Percentiles rank a stretch among this genome's conserved stretches.
phyloP scores from a whole-genome alignment of 53 echinoderm and acorn worm genomes.

The Stichopus horrens region DNA sequence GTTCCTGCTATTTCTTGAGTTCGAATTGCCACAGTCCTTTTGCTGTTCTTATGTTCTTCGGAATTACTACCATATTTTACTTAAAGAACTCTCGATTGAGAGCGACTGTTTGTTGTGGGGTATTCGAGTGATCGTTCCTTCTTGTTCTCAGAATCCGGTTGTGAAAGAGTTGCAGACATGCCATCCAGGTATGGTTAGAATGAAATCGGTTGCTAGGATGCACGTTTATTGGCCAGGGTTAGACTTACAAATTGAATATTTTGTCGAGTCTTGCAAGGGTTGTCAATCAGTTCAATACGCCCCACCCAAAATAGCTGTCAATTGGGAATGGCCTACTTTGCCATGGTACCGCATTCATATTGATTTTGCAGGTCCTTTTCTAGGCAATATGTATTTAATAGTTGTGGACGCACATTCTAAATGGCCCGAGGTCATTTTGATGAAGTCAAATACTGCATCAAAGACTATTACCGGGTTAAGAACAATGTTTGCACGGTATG shows the following conservation, averaged over 20 bases:
- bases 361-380: too few relatives aligned
- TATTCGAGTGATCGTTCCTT: conserved; percentile 56
- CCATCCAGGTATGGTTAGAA: conserved; percentile 62
- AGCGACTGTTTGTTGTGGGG: conserved; percentile 63
- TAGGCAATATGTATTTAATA: too few relatives aligned
- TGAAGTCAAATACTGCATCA: conserved; percentile 56
- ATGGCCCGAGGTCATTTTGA: too few relatives aligned
- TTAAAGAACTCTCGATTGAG: conserved; percentile 57
- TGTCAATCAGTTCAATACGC: background rate
- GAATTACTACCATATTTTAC: too few relatives aligned
- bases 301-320: conserved; percentile 14
- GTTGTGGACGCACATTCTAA: too few relatives aligned
- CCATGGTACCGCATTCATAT: too few relatives aligned
- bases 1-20: too few relatives aligned
- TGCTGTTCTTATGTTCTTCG: too few relatives aligned
- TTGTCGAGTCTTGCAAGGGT: conserved; percentile 29
- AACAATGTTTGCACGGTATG: too few relatives aligned
- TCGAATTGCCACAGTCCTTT: too few relatives aligned
- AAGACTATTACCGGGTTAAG: conserved; percentile 34
- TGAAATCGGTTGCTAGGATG: conserved; percentile 59
- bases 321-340: too few relatives aligned
- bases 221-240: conserved; percentile 75
- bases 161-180: conserved; percentile 10
- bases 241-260: conserved; percentile 41
- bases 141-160: too few relatives aligned